Evolutionary conservation across 2,113 vertebrate species (phyloP).

Genomic region (Sinocyclocheilus grahami): DNA sequence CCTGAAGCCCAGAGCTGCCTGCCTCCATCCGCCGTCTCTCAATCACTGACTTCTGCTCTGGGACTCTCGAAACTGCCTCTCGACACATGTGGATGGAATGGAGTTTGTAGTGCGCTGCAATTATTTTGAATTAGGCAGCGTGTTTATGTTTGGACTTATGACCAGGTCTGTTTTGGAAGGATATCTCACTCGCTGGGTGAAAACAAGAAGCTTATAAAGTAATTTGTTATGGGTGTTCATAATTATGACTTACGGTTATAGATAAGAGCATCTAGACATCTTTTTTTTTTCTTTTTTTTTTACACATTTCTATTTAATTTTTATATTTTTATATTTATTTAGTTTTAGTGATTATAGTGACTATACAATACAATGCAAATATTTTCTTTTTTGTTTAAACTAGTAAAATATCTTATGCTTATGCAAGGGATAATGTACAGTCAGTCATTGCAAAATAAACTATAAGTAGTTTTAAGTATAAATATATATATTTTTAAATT

Average conservation of each 20-base stretch:
- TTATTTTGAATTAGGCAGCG: conserved; percentile 24
- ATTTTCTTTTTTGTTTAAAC: too few relatives aligned
- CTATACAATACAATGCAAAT: too few relatives aligned
- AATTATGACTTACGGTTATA: background rate
- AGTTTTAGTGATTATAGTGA: too few relatives aligned
- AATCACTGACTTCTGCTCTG: conserved; percentile 5
- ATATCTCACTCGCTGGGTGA: background rate
- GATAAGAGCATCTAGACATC: background rate
- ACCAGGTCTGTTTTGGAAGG: background rate
- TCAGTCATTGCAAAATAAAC: too few relatives aligned
- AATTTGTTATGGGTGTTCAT: background rate
- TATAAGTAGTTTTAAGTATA: too few relatives aligned
- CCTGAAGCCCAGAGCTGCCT: conserved; percentile 30
- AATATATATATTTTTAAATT: too few relatives aligned
- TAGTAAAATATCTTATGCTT: too few relatives aligned
- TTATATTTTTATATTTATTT: too few relatives aligned
- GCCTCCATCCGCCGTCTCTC: background rate
- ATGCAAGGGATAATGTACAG: too few relatives aligned
- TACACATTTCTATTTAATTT: too few relatives aligned
- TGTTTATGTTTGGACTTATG: conserved; percentile 4
- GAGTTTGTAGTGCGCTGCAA: background rate
- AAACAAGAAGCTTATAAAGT: background rate
- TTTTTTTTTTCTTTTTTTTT: too few relatives aligned
- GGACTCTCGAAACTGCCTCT: background rate
- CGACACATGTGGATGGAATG: background rate